Percentiles rank a stretch among this genome's conserved stretches.
These are phyloP conservation scores for Drosophila cognata DNA, from an alignment of 2,888 invertebrate species.

Conservation along the genomic window DNA sequence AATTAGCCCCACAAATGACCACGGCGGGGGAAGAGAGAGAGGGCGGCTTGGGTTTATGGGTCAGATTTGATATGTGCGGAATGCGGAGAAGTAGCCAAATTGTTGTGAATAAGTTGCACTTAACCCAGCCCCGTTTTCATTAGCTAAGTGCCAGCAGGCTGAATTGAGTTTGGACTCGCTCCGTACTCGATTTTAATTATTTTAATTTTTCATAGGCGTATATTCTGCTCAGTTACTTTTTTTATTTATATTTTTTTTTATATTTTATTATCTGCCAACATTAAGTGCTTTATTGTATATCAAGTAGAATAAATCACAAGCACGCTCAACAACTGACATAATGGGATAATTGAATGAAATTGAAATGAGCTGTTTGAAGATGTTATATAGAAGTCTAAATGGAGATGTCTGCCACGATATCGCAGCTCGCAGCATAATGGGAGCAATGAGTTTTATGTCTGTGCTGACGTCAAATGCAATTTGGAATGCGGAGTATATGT, in stretches of 20 bases:
- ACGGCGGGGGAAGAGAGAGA: background rate
- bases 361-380: conserved; percentile 67
- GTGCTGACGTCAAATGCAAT: conserved; percentile 34
- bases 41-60: background rate
- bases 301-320: conserved; percentile 76
- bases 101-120: conserved; percentile 40
- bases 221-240: conserved; percentile 1
- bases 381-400: conserved; percentile 25
- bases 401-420: conserved; percentile 20
- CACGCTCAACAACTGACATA: conserved; percentile 60
- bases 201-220: conserved; percentile 39
- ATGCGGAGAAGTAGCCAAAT: conserved; percentile 25
- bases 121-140: conserved; percentile 54
- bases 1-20: conserved; percentile 48
- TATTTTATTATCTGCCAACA: conserved; percentile 24
- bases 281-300: conserved; percentile 64
- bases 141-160: conserved; percentile 59
- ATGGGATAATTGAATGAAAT: conserved; percentile 71
- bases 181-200: conserved; percentile 53
- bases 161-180: conserved; percentile 38
- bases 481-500: conserved; percentile 13
- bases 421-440: conserved; percentile 10
- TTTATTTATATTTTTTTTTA: background rate
- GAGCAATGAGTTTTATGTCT: conserved; percentile 4
- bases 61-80: conserved; percentile 16